A percentile compares a stretch with the other conserved stretches of the same genome.
Evolutionary conservation across 2,888 invertebrate species (phyloP).

Genomic region (Drosophila parthenogenetica): DNA sequence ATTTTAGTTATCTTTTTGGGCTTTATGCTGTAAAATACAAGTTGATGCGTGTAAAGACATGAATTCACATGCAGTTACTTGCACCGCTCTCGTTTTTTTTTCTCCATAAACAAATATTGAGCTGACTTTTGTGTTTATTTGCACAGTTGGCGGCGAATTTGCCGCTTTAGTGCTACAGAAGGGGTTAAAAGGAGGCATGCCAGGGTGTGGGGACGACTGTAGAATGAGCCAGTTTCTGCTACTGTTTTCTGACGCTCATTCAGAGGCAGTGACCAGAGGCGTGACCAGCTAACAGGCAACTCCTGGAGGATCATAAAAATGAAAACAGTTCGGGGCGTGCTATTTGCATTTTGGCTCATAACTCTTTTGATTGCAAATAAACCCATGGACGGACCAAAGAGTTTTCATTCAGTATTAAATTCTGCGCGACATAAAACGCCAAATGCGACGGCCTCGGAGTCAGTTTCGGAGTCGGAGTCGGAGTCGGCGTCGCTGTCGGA

Average conservation of each 20-base stretch:
- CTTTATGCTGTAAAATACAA: not conserved
- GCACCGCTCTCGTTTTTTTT: conserved; percentile 45
- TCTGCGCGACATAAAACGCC: conserved; percentile 62
- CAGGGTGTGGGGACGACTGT: no score
- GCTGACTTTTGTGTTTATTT: conserved; percentile 60
- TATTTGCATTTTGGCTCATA: conserved; percentile 80
- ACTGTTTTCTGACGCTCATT: conserved; percentile 30
- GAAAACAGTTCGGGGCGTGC: conserved; percentile 51
- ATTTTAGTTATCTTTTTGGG: no score
- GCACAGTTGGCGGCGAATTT: conserved; percentile 72
- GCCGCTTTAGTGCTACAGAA: conserved; percentile 32
- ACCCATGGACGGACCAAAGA: conserved; percentile 42
- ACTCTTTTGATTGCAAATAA: conserved; percentile 81
- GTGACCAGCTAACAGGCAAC: not conserved
- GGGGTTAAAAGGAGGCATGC: not conserved
- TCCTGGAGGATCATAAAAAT: conserved; percentile 59
- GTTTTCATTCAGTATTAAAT: conserved; percentile 35
- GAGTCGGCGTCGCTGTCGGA: conserved; percentile 10
- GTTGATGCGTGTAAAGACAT: conserved; percentile 9
- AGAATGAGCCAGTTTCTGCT: conserved; percentile 18
- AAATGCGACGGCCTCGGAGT: conserved; percentile 35
- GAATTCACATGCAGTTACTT: conserved; percentile 25
- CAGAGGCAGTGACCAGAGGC: conserved; percentile 43
- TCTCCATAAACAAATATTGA: conserved; percentile 64
- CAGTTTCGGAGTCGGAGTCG: conserved; percentile 9